Conservation (phyloP, 2,113 vertebrate species). For the Pyrgilauda ruficollis region DNA sequence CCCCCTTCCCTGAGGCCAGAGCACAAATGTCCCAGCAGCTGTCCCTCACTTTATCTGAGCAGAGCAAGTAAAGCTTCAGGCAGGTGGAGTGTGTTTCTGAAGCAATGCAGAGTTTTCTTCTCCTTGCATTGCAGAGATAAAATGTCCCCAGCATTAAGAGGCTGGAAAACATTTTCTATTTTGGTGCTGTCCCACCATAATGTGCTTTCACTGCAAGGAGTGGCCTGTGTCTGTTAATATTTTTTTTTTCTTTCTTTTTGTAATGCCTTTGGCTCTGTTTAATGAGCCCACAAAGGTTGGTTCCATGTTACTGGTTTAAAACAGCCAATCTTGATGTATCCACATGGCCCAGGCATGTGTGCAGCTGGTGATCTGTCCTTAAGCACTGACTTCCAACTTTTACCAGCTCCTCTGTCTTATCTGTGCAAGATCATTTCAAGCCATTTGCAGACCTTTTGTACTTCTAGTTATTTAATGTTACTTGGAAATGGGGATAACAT, state of each 20-base stretch:
- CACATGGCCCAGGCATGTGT: neutral
- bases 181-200: neutral
- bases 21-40: neutral
- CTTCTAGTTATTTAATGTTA: neutral
- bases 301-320: neutral
- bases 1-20: neutral
- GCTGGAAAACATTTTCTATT: neutral
- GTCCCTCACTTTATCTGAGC: neutral
- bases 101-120: neutral
- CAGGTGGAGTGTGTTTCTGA: neutral
- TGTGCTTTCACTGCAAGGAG: neutral
- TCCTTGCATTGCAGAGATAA: neutral
- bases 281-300: neutral
- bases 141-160: neutral
- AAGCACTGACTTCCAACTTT: neutral
- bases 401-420: neutral
- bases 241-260: neutral
- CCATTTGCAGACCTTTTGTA: neutral
- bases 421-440: neutral
- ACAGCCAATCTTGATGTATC: neutral
- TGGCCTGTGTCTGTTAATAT: fast-evolving
- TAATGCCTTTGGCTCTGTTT: neutral
- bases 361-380: neutral
- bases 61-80: neutral
- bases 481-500: neutral